Evolutionary conservation across 2,797 vertebrate species (phyloP), one percentile per base, ranked within the genome.

Genomic region (Siniperca scherzeri): DNA sequence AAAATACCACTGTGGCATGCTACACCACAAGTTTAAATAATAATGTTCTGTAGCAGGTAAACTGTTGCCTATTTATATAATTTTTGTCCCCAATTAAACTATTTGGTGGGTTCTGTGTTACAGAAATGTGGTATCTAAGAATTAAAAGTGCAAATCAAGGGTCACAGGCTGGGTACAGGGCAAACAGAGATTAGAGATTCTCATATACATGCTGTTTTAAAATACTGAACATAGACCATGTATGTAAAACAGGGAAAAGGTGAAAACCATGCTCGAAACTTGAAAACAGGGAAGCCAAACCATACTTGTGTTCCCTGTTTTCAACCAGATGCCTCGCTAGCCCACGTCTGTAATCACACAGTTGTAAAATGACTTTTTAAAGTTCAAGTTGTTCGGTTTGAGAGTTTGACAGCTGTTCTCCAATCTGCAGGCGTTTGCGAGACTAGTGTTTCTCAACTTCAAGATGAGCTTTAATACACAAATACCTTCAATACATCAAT

Each of bases 291-390:
- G 67, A 82, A 33, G 74, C 69, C 33, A 82, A 84, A 89, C 81
- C 73, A 22, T 60, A 70, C 79, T 83, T 75, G 33, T 33, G 64
- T 81, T 80, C 66, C 65, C 78, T 77, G 79, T 70, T 84, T 86
- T 77, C 88, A 90, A 89, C 81, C 93, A 93, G 92, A 91, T 94
- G 91, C 84, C 80, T 53, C 2, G 9, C 55, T 2, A 73, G 33
- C 33, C 55, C 48, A 71, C 0, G 61, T 80, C 93, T 93, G 77
- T 94, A 94, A 94, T 95, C 93, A 95, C 73, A 65, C 69, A 8
- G 83, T 77, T 88, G 90, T 94, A 91, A 94, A 94, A 76, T 25
- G 64, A 88, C 77, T 84, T 92, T 90, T 90, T 89, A 89, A 88
- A 88, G 82, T 87, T 92, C 61, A 88, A 78, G 82, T 83, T 87